Base-by-base conservation (phyloP, 1,140 invertebrate species). In the Bombus superbus region DNA sequence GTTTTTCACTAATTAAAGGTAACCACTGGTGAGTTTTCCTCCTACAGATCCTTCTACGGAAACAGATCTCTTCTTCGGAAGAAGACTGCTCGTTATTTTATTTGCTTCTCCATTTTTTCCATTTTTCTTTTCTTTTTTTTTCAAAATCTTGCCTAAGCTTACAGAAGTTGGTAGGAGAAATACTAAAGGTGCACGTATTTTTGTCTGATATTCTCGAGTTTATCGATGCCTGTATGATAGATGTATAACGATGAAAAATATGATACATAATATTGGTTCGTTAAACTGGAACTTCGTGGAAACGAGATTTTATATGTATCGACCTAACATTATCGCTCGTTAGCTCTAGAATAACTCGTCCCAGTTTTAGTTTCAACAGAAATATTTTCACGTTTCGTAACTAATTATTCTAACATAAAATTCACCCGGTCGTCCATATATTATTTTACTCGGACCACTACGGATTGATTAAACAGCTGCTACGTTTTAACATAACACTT, bases 1-100 rank as follows among this genome's bases (percentile, higher is more conserved):
- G 75, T 77, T 77, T 77, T 32, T 64, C 40, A 32, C 59, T 78
- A 78, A 78, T 78, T 78, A 78, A 78, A 78, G 25, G 59, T 78
- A 78, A 64, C 75, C 40, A 32, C 57, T 6, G 15, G 28, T 42
- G 35, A 10, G n/a, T 18, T 38, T 59, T 28, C n/a, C 62, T 62
- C 2, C 13, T 53, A 11, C 5, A 3, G 32, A 44, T 57, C 32
- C 57, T 38, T 68, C 18, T 25, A 25, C 22, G 38, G 40, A 40
- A 71, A 71, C 69, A n/a, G 40, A 2, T 13, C 40, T 6, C 13
- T 25, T 38, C 10, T 8, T 72, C 6, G 25, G 6, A 5, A 13
- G 13, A 28, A 8, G 2, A 40, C 15, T 15, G 35, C 15, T 15
- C n/a, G 64, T 18, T 40, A n/a, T n/a, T 62, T n/a, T 62, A 28